Conservation (phyloP, 2,113 vertebrate species). For the Saguinus imperator region DNA sequence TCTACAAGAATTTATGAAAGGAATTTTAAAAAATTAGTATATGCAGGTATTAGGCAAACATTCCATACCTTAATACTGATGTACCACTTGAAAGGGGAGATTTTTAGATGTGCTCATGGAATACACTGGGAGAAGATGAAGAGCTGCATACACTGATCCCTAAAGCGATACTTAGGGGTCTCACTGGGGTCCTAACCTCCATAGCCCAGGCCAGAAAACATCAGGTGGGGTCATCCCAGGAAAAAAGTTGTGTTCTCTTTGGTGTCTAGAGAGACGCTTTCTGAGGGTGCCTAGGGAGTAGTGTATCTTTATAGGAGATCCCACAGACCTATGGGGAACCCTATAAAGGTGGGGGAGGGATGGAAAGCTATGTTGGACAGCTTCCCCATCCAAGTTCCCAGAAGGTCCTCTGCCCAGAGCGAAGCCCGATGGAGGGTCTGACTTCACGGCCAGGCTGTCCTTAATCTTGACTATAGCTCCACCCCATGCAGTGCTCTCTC, state of each 20-base stretch:
- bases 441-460: not conserved
- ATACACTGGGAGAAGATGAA: not conserved
- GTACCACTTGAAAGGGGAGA: not conserved
- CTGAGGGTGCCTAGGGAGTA: not conserved
- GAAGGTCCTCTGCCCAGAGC: not conserved
- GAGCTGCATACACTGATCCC: not conserved
- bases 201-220: not conserved
- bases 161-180: not conserved
- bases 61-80: not conserved
- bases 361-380: too few relatives aligned
- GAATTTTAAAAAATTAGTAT: not conserved
- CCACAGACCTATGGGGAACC: too few relatives aligned
- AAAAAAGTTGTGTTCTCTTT: not conserved
- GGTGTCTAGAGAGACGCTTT: not conserved
- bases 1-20: not conserved
- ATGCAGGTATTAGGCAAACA: not conserved
- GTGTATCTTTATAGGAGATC: fast-evolving
- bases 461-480: not conserved
- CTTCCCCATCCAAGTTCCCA: too few relatives aligned
- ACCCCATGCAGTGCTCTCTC: fast-evolving
- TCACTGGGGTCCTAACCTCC: not conserved
- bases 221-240: not conserved
- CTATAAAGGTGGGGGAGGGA: not conserved
- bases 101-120: not conserved
- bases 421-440: not conserved